These are phyloP conservation scores for Rotaria socialis DNA, from an alignment of 2,888 invertebrate genomes.

Conservation along the genomic window DNA sequence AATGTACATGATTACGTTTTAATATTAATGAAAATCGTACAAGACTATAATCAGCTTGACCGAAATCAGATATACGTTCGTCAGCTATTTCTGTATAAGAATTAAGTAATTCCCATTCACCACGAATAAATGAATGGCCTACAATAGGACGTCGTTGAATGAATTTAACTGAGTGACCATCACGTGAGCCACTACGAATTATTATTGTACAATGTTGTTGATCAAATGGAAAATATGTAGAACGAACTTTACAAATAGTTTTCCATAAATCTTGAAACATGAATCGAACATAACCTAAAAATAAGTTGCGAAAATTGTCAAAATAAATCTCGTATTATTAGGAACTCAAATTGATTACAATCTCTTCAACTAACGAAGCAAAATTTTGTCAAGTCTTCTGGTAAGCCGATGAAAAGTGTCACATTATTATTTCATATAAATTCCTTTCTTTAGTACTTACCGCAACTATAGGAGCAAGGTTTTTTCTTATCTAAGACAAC, in stretches of 20 bases:
- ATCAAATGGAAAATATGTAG: conserved; percentile 44
- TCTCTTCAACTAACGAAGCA: too few relatives aligned
- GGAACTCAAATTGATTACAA: too few relatives aligned
- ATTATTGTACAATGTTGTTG: conserved; percentile 42
- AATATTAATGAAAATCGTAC: conserved; percentile 40
- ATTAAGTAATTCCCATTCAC: conserved; percentile 43
- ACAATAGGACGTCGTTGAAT: conserved; percentile 29
- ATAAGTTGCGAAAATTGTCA: too few relatives aligned
- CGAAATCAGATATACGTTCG: background rate
- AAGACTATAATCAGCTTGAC: conserved; percentile 3
- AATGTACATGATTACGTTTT: conserved; percentile 39
- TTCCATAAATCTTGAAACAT: conserved; percentile 36
- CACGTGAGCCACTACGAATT: conserved; percentile 42
- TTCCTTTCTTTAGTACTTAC: too few relatives aligned
- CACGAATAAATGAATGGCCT: conserved; percentile 37
- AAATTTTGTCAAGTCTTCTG: too few relatives aligned
- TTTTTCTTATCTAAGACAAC: too few relatives aligned
- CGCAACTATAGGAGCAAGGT: too few relatives aligned
- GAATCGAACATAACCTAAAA: conserved; percentile 5
- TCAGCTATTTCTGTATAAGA: conserved; percentile 41
- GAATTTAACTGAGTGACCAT: conserved; percentile 37
- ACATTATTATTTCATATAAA: too few relatives aligned
- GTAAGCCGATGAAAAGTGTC: too few relatives aligned
- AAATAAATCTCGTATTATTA: too few relatives aligned
- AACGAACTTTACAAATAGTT: conserved; percentile 27